Evolutionary conservation across 2,797 vertebrate species (phyloP).

Genomic region (Propithecus perrieri): DNA sequence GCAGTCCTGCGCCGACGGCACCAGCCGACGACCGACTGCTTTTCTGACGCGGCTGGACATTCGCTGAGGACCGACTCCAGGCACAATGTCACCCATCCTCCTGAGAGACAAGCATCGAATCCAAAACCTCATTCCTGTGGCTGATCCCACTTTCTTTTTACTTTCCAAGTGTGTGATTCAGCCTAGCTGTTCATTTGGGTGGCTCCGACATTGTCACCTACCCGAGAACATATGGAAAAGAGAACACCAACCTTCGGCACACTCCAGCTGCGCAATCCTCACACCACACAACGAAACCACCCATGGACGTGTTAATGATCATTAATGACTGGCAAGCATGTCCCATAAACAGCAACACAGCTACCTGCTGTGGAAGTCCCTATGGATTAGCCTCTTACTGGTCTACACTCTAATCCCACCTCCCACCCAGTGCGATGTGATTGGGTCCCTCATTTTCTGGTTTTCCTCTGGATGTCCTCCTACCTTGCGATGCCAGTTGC

Average conservation of each 20-base stretch:
- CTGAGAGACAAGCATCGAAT: rapidly evolving
- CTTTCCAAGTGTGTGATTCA: not conserved
- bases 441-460: rapidly evolving
- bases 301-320: not conserved
- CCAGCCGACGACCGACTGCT: rapidly evolving
- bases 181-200: rapidly evolving
- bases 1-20: rapidly evolving
- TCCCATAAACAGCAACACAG: not conserved
- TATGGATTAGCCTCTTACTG: rapidly evolving
- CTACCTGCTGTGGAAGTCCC: not conserved
- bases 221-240: not conserved
- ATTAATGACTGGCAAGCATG: not conserved
- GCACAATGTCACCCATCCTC: not conserved
- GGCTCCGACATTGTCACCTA: not conserved
- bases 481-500: rapidly evolving
- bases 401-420: not conserved
- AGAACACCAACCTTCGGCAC: rapidly evolving
- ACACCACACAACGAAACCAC: not conserved
- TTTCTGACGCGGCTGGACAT: not conserved
- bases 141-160: not conserved
- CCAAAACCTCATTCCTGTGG: not conserved
- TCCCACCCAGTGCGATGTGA: rapidly evolving
- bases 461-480: not conserved
- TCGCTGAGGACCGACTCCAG: no score
- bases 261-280: not conserved